Conservation (phyloP, 2,888 invertebrate genomes). For the Bibio marci region DNA sequence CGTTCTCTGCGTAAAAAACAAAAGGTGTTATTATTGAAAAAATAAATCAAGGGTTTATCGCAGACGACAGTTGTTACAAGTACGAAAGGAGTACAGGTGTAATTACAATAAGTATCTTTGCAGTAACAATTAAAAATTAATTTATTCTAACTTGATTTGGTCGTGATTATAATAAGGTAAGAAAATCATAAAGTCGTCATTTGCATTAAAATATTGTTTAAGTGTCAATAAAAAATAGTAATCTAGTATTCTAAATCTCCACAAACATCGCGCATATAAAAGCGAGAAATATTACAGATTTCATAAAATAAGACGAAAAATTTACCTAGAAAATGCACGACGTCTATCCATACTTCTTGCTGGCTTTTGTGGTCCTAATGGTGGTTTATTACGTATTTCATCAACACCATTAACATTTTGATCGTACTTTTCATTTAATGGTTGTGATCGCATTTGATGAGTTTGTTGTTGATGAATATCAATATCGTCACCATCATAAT, state of each 20-base stretch:
- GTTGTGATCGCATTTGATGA: not conserved
- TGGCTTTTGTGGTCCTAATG: slow-evolving; percentile 27
- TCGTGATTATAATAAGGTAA: not conserved
- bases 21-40: not conserved
- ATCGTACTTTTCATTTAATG: not conserved
- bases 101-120: no score
- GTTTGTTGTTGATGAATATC: no score
- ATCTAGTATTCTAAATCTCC: no score
- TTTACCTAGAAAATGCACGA: slow-evolving; percentile 15
- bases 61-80: not conserved
- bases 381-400: slow-evolving; percentile 9
- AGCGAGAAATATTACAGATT: no score
- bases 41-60: not conserved
- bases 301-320: not conserved
- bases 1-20: slow-evolving; percentile 19
- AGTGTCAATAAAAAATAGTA: no score
- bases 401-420: not conserved
- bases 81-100: no score
- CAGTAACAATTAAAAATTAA: no score
- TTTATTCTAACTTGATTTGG: not conserved
- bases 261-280: no score
- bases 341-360: slow-evolving; percentile 23
- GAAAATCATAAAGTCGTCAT: no score
- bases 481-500: not conserved
- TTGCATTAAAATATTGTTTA: no score